These are phyloP conservation scores for Mus caroli DNA, from an alignment of 2,797 vertebrate species.

Conservation along the genomic window DNA sequence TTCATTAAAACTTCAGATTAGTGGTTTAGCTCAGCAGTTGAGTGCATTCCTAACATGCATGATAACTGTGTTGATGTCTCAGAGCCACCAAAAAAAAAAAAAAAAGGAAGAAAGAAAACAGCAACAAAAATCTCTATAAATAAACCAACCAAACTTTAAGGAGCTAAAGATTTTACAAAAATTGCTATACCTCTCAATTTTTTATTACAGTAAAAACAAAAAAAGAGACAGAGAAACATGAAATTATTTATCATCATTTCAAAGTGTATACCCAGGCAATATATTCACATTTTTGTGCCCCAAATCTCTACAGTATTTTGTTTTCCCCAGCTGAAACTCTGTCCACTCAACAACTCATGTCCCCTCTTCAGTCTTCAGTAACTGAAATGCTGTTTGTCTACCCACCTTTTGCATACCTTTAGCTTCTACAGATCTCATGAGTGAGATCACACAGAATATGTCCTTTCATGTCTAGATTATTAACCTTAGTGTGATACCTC, in stretches of 20 bases:
- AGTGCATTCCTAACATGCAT: neutral
- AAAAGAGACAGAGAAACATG: neutral
- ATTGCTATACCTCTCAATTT: neutral
- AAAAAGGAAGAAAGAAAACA: neutral
- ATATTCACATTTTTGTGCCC: neutral
- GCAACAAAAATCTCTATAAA: neutral
- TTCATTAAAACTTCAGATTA: neutral
- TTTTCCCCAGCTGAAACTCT: neutral
- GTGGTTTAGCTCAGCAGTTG: too few relatives aligned
- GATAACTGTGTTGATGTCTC: neutral
- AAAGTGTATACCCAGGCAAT: neutral
- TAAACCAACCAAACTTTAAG: conserved; percentile 20
- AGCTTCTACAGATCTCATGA: neutral
- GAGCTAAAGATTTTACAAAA: neutral
- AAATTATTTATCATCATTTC: neutral
- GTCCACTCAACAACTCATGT: neutral
- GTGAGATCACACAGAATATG: neutral
- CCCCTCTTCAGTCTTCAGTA: too few relatives aligned
- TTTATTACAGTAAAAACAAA: neutral
- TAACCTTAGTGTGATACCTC: neutral
- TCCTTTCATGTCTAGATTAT: neutral
- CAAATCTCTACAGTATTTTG: neutral
- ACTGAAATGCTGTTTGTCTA: neutral
- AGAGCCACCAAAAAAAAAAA: neutral
- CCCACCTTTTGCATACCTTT: neutral